Conservation (phyloP, 2,113 vertebrate genomes). For the Dendropsophus ebraccatus region DNA sequence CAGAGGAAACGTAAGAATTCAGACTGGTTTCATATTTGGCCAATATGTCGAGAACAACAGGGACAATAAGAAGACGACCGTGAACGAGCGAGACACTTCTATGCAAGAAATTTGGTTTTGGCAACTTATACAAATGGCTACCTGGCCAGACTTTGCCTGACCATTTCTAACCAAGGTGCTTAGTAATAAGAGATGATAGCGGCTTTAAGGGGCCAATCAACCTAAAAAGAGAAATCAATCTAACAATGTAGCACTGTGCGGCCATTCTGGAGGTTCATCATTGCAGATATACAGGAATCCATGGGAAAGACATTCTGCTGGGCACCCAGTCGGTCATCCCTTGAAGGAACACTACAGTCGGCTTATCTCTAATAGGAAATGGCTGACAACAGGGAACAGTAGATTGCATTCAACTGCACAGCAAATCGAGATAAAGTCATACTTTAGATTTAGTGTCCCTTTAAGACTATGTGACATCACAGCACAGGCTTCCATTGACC, state of each 20-base stretch:
- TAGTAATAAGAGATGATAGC: background rate
- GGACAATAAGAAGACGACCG: background rate
- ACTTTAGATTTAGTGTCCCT: background rate
- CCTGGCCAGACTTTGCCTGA: background rate
- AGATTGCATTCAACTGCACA: background rate
- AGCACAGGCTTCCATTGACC: background rate
- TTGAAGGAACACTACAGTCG: background rate
- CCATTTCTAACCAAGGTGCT: background rate
- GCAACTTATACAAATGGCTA: too few species aligned
- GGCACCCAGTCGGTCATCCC: background rate
- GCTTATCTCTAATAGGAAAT: background rate
- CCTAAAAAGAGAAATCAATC: background rate
- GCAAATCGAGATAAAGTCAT: background rate
- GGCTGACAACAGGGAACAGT: background rate
- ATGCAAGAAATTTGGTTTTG: background rate
- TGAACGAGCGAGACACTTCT: background rate
- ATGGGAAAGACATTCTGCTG: background rate
- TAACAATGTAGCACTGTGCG: too few species aligned
- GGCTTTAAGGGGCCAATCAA: background rate
- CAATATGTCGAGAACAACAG: background rate
- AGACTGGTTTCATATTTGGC: background rate
- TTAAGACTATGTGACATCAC: background rate
- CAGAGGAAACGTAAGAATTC: background rate
- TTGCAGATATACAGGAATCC: too few species aligned
- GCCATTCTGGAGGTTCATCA: too few species aligned